Conservation (phyloP, 2,888 invertebrate species). For the Cryptocephalus moraei region DNA sequence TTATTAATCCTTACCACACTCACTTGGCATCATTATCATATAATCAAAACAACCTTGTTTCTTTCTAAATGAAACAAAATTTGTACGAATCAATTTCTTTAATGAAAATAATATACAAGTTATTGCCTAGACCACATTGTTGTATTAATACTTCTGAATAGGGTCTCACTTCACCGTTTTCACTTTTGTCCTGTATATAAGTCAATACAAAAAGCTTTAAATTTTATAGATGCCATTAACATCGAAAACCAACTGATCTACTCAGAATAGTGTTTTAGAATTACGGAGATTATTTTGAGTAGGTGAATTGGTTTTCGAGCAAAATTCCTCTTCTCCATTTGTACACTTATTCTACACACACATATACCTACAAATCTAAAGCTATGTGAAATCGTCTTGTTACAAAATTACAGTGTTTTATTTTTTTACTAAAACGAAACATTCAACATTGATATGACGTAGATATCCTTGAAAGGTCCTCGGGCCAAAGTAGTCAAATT, state of each 20-base stretch:
- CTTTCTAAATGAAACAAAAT: not conserved
- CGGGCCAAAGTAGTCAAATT: slow-evolving; percentile 17
- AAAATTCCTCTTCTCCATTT: not conserved
- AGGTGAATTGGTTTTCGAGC: no score
- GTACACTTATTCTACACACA: slow-evolving; percentile 19
- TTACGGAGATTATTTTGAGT: no score
- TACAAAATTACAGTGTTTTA: not conserved
- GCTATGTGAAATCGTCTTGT: slow-evolving; percentile 6
- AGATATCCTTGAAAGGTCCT: slow-evolving; percentile 20
- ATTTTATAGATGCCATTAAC: no score
- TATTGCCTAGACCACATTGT: slow-evolving; percentile 43
- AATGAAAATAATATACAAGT: slow-evolving; percentile 45
- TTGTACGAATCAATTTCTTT: slow-evolving; percentile 40
- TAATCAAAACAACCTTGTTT: no score
- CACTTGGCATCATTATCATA: no score
- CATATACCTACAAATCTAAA: slow-evolving; percentile 28
- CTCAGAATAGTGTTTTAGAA: no score
- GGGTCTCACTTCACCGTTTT: slow-evolving; percentile 31
- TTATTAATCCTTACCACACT: no score
- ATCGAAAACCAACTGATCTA: no score
- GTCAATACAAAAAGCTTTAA: no score
- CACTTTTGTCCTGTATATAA: slow-evolving; percentile 1
- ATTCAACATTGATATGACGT: slow-evolving; percentile 25
- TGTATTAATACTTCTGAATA: slow-evolving; percentile 39
- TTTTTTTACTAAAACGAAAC: not conserved